A percentile compares a stretch with the other conserved stretches of the same genome.
phyloP scores from a whole-genome alignment of 1,140 invertebrate species.

The Drosophila prosaltans region DNA sequence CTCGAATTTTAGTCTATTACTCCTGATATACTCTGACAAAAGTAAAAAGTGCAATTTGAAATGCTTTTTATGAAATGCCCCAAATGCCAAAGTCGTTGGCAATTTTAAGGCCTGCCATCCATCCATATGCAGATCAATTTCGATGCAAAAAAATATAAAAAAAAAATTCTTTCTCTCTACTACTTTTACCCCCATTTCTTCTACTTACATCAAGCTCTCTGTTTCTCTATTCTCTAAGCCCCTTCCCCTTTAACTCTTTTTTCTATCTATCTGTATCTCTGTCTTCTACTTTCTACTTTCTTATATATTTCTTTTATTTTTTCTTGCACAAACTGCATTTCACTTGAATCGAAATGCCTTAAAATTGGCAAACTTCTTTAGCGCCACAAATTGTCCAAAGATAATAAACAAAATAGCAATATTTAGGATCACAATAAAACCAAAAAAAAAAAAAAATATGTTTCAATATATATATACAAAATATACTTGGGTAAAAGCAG shows the following conservation, averaged over 20 bases:
- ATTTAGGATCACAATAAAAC: slow-evolving; percentile 22
- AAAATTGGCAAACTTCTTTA: slow-evolving; percentile 76
- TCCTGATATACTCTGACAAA: slow-evolving; percentile 83
- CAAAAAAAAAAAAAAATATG: slow-evolving; percentile 21
- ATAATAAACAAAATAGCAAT: slow-evolving; percentile 12
- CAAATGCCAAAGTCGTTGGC: slow-evolving; percentile 69
- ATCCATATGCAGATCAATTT: slow-evolving; percentile 45
- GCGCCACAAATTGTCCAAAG: slow-evolving; percentile 64
- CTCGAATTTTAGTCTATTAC: slow-evolving; percentile 83
- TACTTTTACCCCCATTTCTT: neutral
- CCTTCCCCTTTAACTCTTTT: neutral
- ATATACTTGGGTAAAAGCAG: slow-evolving; percentile 12
- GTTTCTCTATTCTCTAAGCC: no score
- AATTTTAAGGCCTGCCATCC: slow-evolving; percentile 69
- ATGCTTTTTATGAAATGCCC: slow-evolving; percentile 56
- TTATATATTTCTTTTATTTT: neutral
- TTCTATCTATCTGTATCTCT: neutral
- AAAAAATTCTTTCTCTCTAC: neutral
- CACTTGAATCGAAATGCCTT: slow-evolving; percentile 58
- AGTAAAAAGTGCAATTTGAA: slow-evolving; percentile 58
- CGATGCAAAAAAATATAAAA: slow-evolving; percentile 18
- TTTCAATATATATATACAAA: slow-evolving; percentile 45
- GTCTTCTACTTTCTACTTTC: neutral
- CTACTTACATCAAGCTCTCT: neutral
- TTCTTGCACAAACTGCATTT: slow-evolving; percentile 32